phyloP scores from a whole-genome alignment of 2,888 invertebrate genomes.

The Euclidia mi region DNA sequence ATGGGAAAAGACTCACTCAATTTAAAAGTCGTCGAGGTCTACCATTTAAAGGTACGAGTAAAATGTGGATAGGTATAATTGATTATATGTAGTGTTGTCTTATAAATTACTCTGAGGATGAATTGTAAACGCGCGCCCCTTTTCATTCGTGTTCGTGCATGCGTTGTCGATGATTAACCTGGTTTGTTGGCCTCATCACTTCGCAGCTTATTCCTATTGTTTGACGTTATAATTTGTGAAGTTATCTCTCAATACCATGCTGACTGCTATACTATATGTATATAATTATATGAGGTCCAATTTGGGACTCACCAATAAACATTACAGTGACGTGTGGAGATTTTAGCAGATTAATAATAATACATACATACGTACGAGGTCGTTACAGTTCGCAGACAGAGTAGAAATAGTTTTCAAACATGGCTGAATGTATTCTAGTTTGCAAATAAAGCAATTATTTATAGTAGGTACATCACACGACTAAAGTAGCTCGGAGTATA shows the following conservation, averaged over 20 bases:
- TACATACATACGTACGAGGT: too few relatives aligned
- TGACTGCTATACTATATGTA: too few relatives aligned
- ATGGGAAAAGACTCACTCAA: constrained; percentile 67
- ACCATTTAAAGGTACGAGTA: constrained; percentile 33
- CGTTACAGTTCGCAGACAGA: too few relatives aligned
- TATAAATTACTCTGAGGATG: constrained; percentile 1
- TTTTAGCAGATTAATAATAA: too few relatives aligned
- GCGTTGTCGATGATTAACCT: constrained; percentile 17
- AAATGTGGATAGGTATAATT: constrained; percentile 34
- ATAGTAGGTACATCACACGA: too few relatives aligned
- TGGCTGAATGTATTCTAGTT: too few relatives aligned
- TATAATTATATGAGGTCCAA: too few relatives aligned
- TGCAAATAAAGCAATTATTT: too few relatives aligned
- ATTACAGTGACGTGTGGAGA: too few relatives aligned
- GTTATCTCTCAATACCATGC: not conserved
- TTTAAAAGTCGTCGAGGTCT: constrained; percentile 64
- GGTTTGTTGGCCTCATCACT: constrained; percentile 12
- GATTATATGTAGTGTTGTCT: constrained; percentile 2
- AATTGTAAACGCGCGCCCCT: constrained; percentile 11
- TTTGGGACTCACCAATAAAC: too few relatives aligned
- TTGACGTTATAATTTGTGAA: not conserved
- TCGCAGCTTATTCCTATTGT: constrained; percentile 11
- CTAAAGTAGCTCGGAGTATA: too few relatives aligned
- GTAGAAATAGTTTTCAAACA: too few relatives aligned
- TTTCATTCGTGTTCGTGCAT: constrained; percentile 17